A percentile compares a stretch with the other conserved stretches of the same genome.
These are phyloP conservation scores for Apis mellifera DNA, from an alignment of 1,140 invertebrate genomes.

Conservation along the genomic window Amel_HAv3.1 CM009941.2:11563001-11563500, in stretches of 20 bases:
- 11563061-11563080: neutral
- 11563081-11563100: neutral
- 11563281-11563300: neutral
- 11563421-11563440: neutral
- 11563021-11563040: neutral
- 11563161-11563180: neutral
- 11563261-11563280: neutral
- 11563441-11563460: neutral
- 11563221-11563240: no score
- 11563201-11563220: neutral
- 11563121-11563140: neutral
- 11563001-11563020: neutral
- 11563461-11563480: neutral
- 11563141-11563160: neutral
- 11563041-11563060: neutral
- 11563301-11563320: constrained; percentile 10
- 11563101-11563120: neutral
- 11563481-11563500: constrained; percentile 7
- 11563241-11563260: neutral
- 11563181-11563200: neutral
- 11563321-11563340: neutral
- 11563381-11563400: constrained; percentile 25
- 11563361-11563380: constrained; percentile 22
- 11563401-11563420: neutral
- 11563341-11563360: neutral